Percentiles rank a stretch among this genome's conserved stretches.
These are phyloP conservation scores for Torymus aiolomorphi DNA, from an alignment of 2,888 invertebrate genomes.

Conservation along the genomic window DNA sequence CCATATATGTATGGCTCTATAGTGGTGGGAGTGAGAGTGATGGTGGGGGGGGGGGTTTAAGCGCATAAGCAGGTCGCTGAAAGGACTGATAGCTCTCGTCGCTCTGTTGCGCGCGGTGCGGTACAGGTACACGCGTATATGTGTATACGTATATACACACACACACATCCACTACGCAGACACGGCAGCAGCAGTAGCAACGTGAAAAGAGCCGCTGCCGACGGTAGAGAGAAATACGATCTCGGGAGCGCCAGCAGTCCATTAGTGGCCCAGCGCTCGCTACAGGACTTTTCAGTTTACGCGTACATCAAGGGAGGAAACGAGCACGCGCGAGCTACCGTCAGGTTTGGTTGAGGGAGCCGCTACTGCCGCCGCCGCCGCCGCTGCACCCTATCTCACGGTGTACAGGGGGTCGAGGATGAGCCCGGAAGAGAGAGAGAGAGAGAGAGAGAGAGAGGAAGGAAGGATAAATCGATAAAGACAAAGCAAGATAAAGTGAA, in stretches of 20 bases:
- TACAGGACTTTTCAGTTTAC: conserved; percentile 61
- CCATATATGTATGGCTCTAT: background rate
- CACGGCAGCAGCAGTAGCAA: background rate
- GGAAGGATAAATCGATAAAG: conserved; percentile 55
- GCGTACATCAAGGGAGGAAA: conserved; percentile 48
- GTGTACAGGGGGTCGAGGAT: background rate
- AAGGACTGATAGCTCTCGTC: conserved; percentile 1
- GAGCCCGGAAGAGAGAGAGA: background rate
- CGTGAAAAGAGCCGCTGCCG: background rate
- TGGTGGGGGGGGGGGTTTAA: conserved; percentile 22
- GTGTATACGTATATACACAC: background rate
- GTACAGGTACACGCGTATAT: background rate
- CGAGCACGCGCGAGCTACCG: conserved; percentile 36
- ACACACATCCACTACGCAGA: too few species aligned
- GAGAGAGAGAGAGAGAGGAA: too few species aligned
- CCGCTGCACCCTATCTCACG: too few species aligned
- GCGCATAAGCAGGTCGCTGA: conserved; percentile 38
- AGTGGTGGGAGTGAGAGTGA: too few species aligned
- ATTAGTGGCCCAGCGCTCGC: conserved; percentile 41
- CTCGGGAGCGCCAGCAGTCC: conserved; percentile 44
- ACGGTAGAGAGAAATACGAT: conserved; percentile 40
- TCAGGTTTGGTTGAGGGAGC: too few species aligned
- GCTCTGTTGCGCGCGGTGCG: background rate
- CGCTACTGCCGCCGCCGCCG: too few species aligned
- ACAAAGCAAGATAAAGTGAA: conserved; percentile 51